Evolutionary conservation across 2,797 vertebrate genomes (phyloP).

Genomic region (Chrysocyon brachyurus): DNA sequence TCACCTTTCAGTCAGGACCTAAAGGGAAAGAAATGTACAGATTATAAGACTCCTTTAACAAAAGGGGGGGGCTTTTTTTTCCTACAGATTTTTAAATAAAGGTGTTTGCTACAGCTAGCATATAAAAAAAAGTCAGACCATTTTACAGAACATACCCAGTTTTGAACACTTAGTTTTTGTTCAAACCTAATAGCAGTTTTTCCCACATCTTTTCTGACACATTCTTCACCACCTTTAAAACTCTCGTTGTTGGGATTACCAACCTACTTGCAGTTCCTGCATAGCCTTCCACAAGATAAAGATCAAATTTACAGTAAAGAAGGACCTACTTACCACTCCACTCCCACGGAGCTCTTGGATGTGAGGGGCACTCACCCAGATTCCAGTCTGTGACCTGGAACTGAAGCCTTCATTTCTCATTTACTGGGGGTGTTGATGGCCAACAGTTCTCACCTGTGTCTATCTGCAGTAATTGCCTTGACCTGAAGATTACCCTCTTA

Average conservation of each 20-base stretch:
- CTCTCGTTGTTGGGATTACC: neutral
- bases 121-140: neutral
- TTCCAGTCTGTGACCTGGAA: neutral
- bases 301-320: neutral
- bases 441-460: neutral
- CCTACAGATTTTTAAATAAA: slow-evolving; percentile 13
- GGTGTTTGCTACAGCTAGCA: neutral
- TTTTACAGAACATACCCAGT: neutral
- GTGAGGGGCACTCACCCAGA: neutral
- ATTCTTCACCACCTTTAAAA: neutral
- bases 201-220: neutral
- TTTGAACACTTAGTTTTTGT: neutral
- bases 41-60: neutral
- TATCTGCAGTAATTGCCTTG: neutral
- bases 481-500: neutral
- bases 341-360: too few species aligned
- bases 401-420: neutral
- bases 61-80: neutral
- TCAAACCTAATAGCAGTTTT: neutral
- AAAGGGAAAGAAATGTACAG: neutral
- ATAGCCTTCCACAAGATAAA: neutral
- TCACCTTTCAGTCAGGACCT: neutral
- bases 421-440: neutral
- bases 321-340: neutral
- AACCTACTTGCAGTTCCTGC: neutral